A percentile compares a stretch with the other conserved stretches of the same genome.
Conservation (phyloP, 1,140 invertebrate genomes). For the Cherax quadricarinatus region DNA sequence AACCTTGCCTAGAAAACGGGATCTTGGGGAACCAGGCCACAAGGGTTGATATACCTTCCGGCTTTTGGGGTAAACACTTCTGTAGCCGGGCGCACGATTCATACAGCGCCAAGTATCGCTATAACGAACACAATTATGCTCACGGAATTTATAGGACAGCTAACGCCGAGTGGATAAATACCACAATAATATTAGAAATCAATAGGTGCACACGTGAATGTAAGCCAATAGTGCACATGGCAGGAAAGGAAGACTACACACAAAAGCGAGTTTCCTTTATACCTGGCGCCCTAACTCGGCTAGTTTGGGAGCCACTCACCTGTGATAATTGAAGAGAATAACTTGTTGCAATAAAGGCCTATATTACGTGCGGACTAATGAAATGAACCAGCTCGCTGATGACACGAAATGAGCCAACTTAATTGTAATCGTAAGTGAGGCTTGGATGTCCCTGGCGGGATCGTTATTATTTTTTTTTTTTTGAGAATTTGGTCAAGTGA, state of each 20-base stretch:
- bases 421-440: constrained; percentile 17
- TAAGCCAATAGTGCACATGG: neutral
- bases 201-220: neutral
- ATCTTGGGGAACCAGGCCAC: neutral
- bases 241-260: neutral
- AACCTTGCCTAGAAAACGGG: neutral
- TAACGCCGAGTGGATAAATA: neutral
- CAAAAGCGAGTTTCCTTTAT: neutral
- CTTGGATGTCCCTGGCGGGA: neutral
- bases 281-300: constrained; percentile 15
- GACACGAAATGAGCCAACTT: constrained; percentile 31
- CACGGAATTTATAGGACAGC: constrained; percentile 14
- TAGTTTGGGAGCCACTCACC: constrained; percentile 54
- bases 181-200: neutral
- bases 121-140: constrained; percentile 51
- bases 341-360: constrained; percentile 68
- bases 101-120: constrained; percentile 34
- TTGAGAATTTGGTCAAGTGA: neutral
- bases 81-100: constrained; percentile 19
- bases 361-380: constrained; percentile 58
- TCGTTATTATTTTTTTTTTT: neutral
- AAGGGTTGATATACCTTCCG: constrained; percentile 26
- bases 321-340: constrained; percentile 59
- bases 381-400: constrained; percentile 58
- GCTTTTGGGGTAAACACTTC: constrained; percentile 29